Base-by-base conservation (phyloP, 2,888 invertebrate genomes). In the Hemistola chrysoprasaria region DNA sequence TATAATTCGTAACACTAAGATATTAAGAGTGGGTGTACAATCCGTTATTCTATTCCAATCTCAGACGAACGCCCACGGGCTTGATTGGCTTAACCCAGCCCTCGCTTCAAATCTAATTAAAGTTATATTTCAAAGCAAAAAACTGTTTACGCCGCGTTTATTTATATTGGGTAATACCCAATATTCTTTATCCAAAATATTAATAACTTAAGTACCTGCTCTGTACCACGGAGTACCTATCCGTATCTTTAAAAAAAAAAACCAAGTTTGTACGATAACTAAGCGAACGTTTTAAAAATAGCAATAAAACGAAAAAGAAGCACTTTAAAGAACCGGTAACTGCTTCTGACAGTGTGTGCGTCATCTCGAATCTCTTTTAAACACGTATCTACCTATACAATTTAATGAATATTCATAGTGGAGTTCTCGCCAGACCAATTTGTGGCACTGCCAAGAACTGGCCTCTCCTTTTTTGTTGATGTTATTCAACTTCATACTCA, bases 341-440 rank as follows among this genome's bases (percentile, higher is more conserved):
- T 59, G 48, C 32, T 50, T 36, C 47, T 52, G 56, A 61, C 65
- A 64, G 59, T 56, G 69, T 68, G 71, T 79, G 79, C 76, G 76
- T 83, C 81, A 81, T 76, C 67, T 69, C 62, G 52, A 71, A 71
- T 71, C 68, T 70, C 58, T 41, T 55, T 62, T 69, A 60, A 62
- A 65, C n/a, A n/a, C n/a, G n/a, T n/a, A n/a, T n/a, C n/a, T n/a
- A n/a, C 53, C 65, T 70, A 61, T 71, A 70, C 73, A 76, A 73
- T 71, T 70, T 72, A 75, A 81, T 79, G 72, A 80, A 78, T 80
- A 83, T 83, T 83, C 77, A 81, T 76, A 74, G 62, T 62, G 57
- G 59, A 72, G 65, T 74, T 66, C 66, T 72, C 67, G 67, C 70
- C 65, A 69, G 75, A 75, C 73, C 70, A 77, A 78, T 71, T 78